Base-by-base conservation (phyloP, 2,113 vertebrate genomes). In the Anolis sagrei region DNA sequence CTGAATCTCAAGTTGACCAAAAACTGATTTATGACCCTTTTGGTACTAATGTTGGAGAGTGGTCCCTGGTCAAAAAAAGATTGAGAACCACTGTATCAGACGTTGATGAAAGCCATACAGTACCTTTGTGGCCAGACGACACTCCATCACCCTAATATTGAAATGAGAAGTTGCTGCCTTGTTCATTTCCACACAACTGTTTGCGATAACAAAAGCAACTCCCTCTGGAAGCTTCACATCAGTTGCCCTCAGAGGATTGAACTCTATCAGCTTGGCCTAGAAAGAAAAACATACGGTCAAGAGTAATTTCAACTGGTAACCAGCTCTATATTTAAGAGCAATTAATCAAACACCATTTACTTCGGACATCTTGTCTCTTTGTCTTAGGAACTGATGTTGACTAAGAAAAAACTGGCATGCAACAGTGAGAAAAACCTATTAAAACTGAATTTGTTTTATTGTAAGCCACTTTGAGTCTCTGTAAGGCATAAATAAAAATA, bases 261-360 rank as follows among this genome's bases (percentile, higher is more conserved):
- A 99, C 91, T 99, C 98, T 88, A 99, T 99, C 93, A 99, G 95
- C 96, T 99, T 99, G 88, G 99, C 99, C 99, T 99, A 92, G 89
- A 78, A 81, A 90, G 92, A 89, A 68, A 95, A 94, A 91, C 74
- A 58, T 90, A 83, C 87, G 78, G 72, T 90, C 84, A 95, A 88
- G 86, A 91, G 89, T 51, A 87, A 90, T 90, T 94, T 91, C 16
- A 36, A 89, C 88, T 91, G 68, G 87, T 86, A 88, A 86, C 90
- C 86, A 92, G 84, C 88, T 90, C 86, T 89, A 83, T 85, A 80
- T 84, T 94, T 84, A 90, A 74, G 92, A 79, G 88, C 87, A 87
- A 91, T 86, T 89, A 90, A 93, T 91, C 90, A 93, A 90, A 92
- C 62, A 89, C 16, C 62, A 94, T 81, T 89, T 81, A 54, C 83